Evolutionary conservation across 1,140 invertebrate genomes (phyloP), one percentile per base, ranked within the genome.

Genomic region (Oncopeltus fasciatus): DNA sequence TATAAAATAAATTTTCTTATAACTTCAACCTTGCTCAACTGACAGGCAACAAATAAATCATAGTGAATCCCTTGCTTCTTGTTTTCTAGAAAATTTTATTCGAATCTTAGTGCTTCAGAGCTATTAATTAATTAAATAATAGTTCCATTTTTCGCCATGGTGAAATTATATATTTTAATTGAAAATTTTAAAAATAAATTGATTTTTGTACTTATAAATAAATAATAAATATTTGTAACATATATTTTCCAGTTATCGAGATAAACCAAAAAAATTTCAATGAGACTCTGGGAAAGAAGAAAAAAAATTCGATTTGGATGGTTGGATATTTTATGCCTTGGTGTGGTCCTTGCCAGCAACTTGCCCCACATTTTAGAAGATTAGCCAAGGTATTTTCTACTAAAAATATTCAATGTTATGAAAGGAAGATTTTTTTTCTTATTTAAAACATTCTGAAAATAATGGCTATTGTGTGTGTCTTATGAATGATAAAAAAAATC

Each of bases 271-370:
- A 73, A 11, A 76, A 72, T 43, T 89, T 88, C 71, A 67, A 80
- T 31, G 64, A 73, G 27, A 70, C 75, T 44, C 74, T 89, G 11
- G 72, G 72, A 2, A 72, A 76, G 16, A 78, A 80, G 60, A 69
- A 69, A 18, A 57, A 60, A 12, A 72, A 76, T 53, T 73, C 79
- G 26, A 70, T 84, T 0, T 85, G 80, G 80, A 66, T 83, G 4
- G 76, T 87, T 18, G 85, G 86, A 71, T 87, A 83, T 71, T 86
- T 78, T 72, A 81, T 80, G 47, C 77, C 80, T 0, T 86, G 82
- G 81, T 85, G 85, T 76, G 78, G 77, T 57, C 83, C 84, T 1
- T 87, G 85, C 70, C 77, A 82, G 64, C 78, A 80, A 68, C 70
- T 85, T 44, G 75, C 77, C 2, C 79, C 81, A 14, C 77, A 83